Base-by-base conservation (phyloP, 2,797 vertebrate species). In the Brachyrhaphis roseni region DNA sequence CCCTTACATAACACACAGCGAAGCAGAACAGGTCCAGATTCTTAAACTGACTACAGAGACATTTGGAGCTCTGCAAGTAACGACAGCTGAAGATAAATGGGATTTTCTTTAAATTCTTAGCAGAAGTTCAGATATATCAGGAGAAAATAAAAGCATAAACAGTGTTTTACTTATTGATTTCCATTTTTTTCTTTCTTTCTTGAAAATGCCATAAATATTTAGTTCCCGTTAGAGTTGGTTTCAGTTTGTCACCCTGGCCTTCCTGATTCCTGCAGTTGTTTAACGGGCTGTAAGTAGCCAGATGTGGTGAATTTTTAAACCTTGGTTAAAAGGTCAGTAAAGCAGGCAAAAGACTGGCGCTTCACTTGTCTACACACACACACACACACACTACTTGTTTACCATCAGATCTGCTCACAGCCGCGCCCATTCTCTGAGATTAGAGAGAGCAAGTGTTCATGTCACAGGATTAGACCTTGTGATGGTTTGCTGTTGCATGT, bases 391-490 rank as follows among this genome's bases (percentile, higher is more conserved):
- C 18, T 4, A 62, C 85, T 88, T 93, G 90, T 93, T 94, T 90
- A 88, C 87, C 78, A 83, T 81, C 75, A 31, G 82, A 90, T 59
- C 80, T 41, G 75, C 81, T 87, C 72, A 4, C 82, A 78, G 76
- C 75, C 39, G 51, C 45, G n/a, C 85, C 88, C 84, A 89, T 47
- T 36, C 82, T 23, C 34, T 6, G 73, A 90, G 89, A 93, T 94
- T 93, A 94, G 72, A 77, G 81, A 78, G 75, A 51, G 71, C 73
- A 64, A 87, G 79, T 77, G 80, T 90, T 82, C 84, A 87, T 90
- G 83, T 83, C 85, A 79, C 72, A n/a, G 90, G 88, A 92, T 94
- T 94, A 92, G 11, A 77, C 64, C 43, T 36, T 49, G 53, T 76
- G 83, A 76, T 76, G 78, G 55, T 84, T 86, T 71, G 23, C 78